Evolutionary conservation across 2,888 invertebrate species (phyloP), one percentile per base, ranked within the genome.

Genomic region (Agonum fuliginosum): DNA sequence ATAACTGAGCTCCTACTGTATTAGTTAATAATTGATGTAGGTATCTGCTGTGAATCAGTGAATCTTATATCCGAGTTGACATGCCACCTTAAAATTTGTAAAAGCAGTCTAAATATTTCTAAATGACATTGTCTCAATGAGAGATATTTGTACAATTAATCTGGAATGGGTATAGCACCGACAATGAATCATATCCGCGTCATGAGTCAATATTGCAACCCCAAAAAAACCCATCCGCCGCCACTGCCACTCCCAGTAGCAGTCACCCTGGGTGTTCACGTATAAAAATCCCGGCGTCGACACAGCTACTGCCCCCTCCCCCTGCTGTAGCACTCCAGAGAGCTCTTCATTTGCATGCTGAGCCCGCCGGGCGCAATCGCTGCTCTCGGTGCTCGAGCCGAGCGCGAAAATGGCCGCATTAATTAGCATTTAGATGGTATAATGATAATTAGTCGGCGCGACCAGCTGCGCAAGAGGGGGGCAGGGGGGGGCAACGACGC

Each of bases 381-480:
- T 82, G 84, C 84, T 83, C 84, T 84, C 83, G 85, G 85, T 82
- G 84, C 84, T 83, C 84, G 85, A 83, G 85, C 84, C 84, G 85
- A 83, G 83, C 84, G 85, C 85, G 86, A 87, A 86, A 86, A 87
- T 86, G 85, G 86, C 86, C 83, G 86, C 87, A 88, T 88, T 88
- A 88, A 88, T 88, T 88, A 88, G 88, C 88, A 87, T 88, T 88
- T 88, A 88, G 88, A 88, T 88, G 86, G 87, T 85, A 86, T 87
- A 87, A 88, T 87, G 88, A 88, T 88, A 88, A 88, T 88, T 88
- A 88, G 86, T 84, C 85, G 84, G 83, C 83, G 83, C 83, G 78
- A 77, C 75, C 78, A 78, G 76, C 74, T 80, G 81, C 80, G 80
- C 81, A 46, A 14, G 67, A 41, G 22, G 46, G 30, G 34, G 34